A percentile compares a stretch with the other conserved stretches of the same genome.
Evolutionary conservation across 2,888 invertebrate species (phyloP).

Genomic region (Catocala fraxini): DNA sequence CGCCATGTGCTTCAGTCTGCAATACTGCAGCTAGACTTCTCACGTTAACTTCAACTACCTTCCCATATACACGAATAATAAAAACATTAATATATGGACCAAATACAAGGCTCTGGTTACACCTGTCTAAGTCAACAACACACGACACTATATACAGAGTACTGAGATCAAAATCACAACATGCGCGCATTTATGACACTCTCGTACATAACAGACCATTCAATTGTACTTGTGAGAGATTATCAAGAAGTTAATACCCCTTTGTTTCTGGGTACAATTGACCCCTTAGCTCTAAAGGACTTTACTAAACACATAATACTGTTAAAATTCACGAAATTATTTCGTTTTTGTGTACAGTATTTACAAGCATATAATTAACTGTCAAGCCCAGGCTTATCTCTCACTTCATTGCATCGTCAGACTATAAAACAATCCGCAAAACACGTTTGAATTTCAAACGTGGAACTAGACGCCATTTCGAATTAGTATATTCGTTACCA

Average conservation of each 20-base stretch:
- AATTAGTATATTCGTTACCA: constrained; percentile 63
- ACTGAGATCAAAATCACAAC: constrained; percentile 50
- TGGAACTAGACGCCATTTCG: constrained; percentile 36
- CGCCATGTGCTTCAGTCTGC: too few species aligned
- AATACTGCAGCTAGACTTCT: too few species aligned
- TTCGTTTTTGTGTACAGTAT: constrained; percentile 2
- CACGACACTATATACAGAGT: constrained; percentile 44
- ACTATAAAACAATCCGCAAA: constrained; percentile 32
- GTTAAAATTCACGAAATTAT: constrained; percentile 9
- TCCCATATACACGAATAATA: not conserved
- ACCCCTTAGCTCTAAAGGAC: too few species aligned
- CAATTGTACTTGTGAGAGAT: constrained; percentile 25
- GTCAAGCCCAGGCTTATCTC: not conserved
- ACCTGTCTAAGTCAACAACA: constrained; percentile 1
- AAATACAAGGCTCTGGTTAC: constrained; percentile 10
- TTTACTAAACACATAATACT: constrained; percentile 7
- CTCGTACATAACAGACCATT: constrained; percentile 19
- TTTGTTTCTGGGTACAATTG: too few species aligned
- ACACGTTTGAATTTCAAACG: constrained; percentile 44
- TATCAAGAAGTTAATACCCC: not conserved
- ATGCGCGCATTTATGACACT: constrained; percentile 24
- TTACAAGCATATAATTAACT: constrained; percentile 7
- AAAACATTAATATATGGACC: constrained; percentile 21
- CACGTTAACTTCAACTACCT: not conserved
- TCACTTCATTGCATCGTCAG: constrained; percentile 9